Evolutionary conservation across 2,888 invertebrate species (phyloP).

Genomic region (Carterocephalus palaemon): DNA sequence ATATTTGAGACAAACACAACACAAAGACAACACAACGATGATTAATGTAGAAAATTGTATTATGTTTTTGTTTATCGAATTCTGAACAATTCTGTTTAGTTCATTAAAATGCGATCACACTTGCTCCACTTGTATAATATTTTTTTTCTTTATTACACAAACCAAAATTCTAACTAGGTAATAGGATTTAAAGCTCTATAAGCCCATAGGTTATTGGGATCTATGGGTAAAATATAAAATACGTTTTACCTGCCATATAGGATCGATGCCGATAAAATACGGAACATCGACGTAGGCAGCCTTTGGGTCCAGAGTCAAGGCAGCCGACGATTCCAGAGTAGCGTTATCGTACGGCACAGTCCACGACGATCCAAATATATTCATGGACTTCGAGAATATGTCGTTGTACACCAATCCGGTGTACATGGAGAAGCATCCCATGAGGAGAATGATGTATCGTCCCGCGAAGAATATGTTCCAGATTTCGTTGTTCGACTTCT

Average conservation of each 20-base stretch:
- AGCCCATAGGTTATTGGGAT: too few relatives aligned
- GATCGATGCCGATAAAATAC: conserved; percentile 94
- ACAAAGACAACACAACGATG: too few relatives aligned
- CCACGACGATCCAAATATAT: conserved; percentile 97
- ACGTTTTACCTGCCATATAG: conserved; percentile 82
- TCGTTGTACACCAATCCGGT: conserved; percentile 99
- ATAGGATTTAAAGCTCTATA: too few relatives aligned
- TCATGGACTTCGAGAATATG: conserved; percentile 96
- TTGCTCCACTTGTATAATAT: too few relatives aligned
- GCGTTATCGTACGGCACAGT: conserved; percentile 74
- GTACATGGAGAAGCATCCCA: conserved; percentile 99
- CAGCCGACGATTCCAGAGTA: conserved; percentile 65
- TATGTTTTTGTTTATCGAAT: too few relatives aligned
- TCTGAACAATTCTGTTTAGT: too few relatives aligned
- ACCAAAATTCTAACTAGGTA: too few relatives aligned
- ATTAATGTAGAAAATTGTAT: too few relatives aligned
- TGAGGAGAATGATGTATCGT: conserved; percentile 96
- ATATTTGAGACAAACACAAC: too few relatives aligned
- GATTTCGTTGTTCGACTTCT: conserved; percentile 89
- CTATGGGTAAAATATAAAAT: too few relatives aligned
- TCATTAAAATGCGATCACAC: too few relatives aligned
- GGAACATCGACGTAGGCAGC: conserved; percentile 79
- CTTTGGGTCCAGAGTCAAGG: conserved; percentile 83
- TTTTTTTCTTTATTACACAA: too few relatives aligned
- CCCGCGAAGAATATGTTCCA: conserved; percentile 99